Conservation (phyloP, 2,888 invertebrate genomes). For the Limnephilus rhombicus region DNA sequence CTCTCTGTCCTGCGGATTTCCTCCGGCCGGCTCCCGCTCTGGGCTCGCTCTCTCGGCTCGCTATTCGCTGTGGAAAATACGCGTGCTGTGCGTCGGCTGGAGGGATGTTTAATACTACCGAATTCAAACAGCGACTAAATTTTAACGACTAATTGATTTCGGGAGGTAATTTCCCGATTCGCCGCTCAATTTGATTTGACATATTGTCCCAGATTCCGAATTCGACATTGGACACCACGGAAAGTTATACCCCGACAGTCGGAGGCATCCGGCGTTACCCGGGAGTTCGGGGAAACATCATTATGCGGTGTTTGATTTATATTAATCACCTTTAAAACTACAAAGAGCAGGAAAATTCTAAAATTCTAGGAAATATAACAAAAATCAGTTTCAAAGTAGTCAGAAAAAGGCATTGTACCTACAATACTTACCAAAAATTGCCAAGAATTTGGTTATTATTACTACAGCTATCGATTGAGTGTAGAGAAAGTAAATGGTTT, state of each 20-base stretch:
- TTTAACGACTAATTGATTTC: constrained; percentile 65
- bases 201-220: constrained; percentile 42
- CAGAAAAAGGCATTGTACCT: neutral
- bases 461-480: neutral
- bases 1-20: constrained; percentile 21
- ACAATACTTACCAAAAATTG: neutral
- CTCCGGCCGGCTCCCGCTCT: neutral
- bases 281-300: neutral
- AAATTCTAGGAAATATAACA: neutral
- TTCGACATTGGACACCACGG: constrained; percentile 9
- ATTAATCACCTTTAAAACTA: neutral
- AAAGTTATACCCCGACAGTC: constrained; percentile 7
- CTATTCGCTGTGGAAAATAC: neutral
- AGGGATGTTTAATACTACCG: neutral
- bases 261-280: neutral
- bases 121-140: constrained; percentile 49
- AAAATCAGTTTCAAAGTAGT: neutral
- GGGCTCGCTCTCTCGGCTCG: neutral
- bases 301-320: neutral
- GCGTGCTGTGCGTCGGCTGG: neutral
- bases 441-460: neutral
- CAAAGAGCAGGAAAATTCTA: neutral
- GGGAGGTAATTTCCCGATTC: constrained; percentile 56
- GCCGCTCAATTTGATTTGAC: constrained; percentile 58
- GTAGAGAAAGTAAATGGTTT: neutral